phyloP scores from a whole-genome alignment of 2,113 vertebrate genomes.

The Pelvicachromis taeniatus region DNA sequence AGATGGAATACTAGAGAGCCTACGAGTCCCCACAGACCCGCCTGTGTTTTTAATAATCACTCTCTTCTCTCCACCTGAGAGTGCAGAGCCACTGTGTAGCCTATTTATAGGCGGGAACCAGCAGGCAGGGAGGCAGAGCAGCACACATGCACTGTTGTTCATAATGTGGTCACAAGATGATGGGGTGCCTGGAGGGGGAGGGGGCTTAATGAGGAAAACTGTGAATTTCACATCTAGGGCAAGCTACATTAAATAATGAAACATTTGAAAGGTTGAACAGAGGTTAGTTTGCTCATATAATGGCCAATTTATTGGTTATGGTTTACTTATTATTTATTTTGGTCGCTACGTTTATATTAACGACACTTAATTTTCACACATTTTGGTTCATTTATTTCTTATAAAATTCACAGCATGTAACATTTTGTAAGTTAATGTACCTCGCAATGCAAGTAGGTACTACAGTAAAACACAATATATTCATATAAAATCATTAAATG shows the following conservation, averaged over 20 bases:
- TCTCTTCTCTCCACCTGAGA: constrained; percentile 53
- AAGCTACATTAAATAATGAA: neutral
- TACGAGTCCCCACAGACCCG: constrained; percentile 32
- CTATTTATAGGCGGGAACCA: constrained; percentile 59
- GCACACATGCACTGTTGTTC: constrained; percentile 42
- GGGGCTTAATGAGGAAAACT: neutral
- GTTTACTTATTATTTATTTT: neutral
- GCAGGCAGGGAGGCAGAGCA: constrained; percentile 20
- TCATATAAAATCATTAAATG: neutral
- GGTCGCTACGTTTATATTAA: neutral
- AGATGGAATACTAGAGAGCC: neutral
- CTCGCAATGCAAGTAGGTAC: neutral
- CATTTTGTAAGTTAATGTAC: neutral
- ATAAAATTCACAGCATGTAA: neutral
- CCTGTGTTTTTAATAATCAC: constrained; percentile 70
- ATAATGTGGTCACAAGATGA: constrained; percentile 35
- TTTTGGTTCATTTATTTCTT: neutral
- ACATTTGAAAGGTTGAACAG: neutral
- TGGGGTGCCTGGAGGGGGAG: neutral
- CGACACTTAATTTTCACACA: neutral
- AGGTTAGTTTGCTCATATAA: neutral
- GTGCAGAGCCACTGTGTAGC: constrained; percentile 15
- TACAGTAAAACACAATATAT: neutral
- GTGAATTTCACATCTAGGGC: neutral
- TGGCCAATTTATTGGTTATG: neutral